Percentiles rank a stretch among this genome's conserved stretches.
Evolutionary conservation across 2,113 vertebrate genomes (phyloP).

Genomic region (Heterotilapia buettikoferi): DNA sequence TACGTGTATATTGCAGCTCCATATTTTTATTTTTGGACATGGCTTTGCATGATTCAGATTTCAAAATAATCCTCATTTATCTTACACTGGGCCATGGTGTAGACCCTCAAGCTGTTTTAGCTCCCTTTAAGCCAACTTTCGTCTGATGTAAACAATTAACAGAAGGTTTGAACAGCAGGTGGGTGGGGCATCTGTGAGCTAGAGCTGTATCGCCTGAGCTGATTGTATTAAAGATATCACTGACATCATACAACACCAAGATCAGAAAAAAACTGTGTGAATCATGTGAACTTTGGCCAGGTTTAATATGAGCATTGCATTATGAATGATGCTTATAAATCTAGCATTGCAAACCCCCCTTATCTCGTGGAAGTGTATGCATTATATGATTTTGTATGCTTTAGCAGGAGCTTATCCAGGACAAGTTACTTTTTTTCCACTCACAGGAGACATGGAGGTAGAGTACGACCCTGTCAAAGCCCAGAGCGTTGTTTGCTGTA

Average conservation of each 20-base stretch:
- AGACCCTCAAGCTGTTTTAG: neutral
- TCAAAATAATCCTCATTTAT: neutral
- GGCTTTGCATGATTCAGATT: neutral
- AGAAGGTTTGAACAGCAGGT: neutral
- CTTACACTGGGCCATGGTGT: neutral
- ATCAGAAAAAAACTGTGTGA: neutral
- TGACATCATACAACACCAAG: neutral
- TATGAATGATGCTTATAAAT: neutral
- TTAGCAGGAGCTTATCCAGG: neutral
- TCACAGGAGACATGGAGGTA: constrained; percentile 90
- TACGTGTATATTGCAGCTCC: neutral
- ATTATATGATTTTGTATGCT: neutral
- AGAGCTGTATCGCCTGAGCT: neutral
- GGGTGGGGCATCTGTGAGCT: neutral
- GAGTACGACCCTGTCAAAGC: constrained; percentile 81
- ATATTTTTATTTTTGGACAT: neutral
- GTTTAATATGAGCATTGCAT: neutral
- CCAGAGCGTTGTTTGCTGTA: constrained; percentile 83
- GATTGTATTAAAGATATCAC: neutral
- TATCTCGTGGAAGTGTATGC: neutral
- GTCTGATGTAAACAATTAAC: neutral
- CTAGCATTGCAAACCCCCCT: neutral
- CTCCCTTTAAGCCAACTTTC: neutral
- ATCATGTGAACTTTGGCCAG: neutral
- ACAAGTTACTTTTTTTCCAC: neutral